These are phyloP conservation scores for Notolepis coatsorum DNA, from an alignment of 2,797 vertebrate genomes.

Conservation along the genomic window DNA sequence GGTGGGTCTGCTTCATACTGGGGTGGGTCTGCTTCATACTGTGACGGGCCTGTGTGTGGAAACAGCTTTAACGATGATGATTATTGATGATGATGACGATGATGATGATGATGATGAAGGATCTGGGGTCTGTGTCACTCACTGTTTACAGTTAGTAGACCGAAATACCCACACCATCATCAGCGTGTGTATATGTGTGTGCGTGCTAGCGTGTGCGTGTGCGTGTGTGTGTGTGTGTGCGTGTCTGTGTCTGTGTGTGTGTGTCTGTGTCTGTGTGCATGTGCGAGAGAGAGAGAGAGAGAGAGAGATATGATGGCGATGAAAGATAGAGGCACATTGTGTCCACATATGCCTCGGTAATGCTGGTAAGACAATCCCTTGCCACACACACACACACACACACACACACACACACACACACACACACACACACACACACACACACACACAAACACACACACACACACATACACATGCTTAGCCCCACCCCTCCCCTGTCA, in stretches of 20 bases:
- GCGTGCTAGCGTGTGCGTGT: too few species aligned
- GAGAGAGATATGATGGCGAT: too few species aligned
- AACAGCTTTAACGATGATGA: too few species aligned
- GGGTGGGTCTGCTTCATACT: too few species aligned
- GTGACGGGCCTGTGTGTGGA: too few species aligned
- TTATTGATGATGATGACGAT: too few species aligned
- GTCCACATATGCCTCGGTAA: constrained; percentile 39
- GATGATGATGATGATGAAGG: too few species aligned
- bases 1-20: too few species aligned
- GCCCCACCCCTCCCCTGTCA: constrained; percentile 11
- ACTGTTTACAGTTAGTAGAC: constrained; percentile 54
- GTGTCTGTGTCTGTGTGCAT: constrained; percentile 25
- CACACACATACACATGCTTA: not conserved
- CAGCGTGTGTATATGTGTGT: constrained; percentile 11
- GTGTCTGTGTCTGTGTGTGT: constrained; percentile 2
- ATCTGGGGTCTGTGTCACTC: constrained; percentile 54
- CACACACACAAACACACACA: not conserved
- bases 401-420: too few species aligned
- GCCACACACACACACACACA: too few species aligned
- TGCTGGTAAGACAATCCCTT: constrained; percentile 37
- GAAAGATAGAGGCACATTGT: constrained; percentile 25
- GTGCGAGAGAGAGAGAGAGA: constrained; percentile 15
- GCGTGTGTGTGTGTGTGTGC: constrained; percentile 10
- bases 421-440: too few species aligned
- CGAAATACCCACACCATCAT: constrained; percentile 37